phyloP scores from a whole-genome alignment of 2,113 vertebrate species.

The Clarias gariepinus region DNA sequence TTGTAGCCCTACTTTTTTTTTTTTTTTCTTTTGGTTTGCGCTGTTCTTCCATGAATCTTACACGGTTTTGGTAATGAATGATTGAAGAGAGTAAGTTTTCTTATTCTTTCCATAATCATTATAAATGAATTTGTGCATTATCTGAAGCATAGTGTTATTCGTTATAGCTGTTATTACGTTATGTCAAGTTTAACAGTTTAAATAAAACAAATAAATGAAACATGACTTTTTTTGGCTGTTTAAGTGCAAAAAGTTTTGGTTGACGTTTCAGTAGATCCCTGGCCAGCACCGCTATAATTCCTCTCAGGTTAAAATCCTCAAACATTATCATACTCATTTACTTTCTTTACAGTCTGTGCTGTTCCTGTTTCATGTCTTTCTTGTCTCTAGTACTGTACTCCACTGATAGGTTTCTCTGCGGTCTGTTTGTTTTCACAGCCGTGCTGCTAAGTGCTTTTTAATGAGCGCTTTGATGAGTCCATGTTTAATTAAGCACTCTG shows the following conservation, averaged over 20 bases:
- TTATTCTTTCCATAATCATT: not conserved
- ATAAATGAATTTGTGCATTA: not conserved
- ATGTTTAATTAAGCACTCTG: constrained; percentile 76
- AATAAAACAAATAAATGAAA: not conserved
- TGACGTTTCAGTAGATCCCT: not conserved
- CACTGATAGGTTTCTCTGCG: not conserved
- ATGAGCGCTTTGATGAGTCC: constrained; percentile 79
- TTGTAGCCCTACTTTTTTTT: not conserved
- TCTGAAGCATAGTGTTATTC: not conserved
- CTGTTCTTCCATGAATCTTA: not conserved
- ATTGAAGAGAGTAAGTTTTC: not conserved
- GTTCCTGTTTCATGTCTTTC: not conserved
- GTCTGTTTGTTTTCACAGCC: constrained; percentile 76
- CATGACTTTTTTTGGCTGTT: not conserved
- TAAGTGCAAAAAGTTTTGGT: not conserved
- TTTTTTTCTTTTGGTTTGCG: too few relatives aligned
- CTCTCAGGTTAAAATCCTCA: not conserved
- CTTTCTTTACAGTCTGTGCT: not conserved
- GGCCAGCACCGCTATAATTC: not conserved
- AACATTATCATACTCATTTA: not conserved
- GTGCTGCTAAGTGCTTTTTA: constrained; percentile 75
- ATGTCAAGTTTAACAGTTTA: not conserved
- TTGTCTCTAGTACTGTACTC: not conserved
- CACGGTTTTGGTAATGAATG: not conserved
- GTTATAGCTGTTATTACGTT: not conserved